A percentile compares a stretch with the other conserved stretches of the same genome.
Evolutionary conservation across 2,888 invertebrate genomes (phyloP).

Genomic region (Miltochrista miniata): DNA sequence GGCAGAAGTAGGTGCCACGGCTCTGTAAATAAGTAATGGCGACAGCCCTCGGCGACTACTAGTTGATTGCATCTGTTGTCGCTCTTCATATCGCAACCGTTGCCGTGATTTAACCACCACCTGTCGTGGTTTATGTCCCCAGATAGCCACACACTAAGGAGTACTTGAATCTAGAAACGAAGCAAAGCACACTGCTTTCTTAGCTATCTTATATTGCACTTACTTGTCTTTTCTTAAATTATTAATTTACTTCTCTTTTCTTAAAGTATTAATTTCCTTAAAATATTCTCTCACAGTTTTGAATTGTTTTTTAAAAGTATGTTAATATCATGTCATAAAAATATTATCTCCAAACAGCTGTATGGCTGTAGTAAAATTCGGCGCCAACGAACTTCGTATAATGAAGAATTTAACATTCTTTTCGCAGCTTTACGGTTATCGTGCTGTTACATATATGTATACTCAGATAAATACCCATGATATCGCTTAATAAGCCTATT

Average conservation of each 20-base stretch:
- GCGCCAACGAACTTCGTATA: conserved; percentile 36
- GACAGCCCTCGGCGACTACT: conserved; percentile 46
- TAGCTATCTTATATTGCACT: conserved; percentile 26
- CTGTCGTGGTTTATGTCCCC: conserved; percentile 66
- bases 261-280: not conserved
- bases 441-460: conserved; percentile 12
- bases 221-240: conserved; percentile 23
- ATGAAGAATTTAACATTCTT: conserved; percentile 32
- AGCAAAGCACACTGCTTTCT: no score
- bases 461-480: conserved; percentile 22
- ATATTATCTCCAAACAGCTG: conserved; percentile 30
- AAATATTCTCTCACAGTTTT: conserved; percentile 23
- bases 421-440: conserved; percentile 33
- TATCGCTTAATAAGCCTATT: conserved; percentile 45
- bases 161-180: conserved; percentile 44
- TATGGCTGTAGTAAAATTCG: conserved; percentile 22
- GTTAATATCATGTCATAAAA: conserved; percentile 36
- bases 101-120: conserved; percentile 67
- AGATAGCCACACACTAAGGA: conserved; percentile 64
- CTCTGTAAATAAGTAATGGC: conserved; percentile 44
- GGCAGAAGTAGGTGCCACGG: conserved; percentile 37
- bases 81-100: conserved; percentile 61
- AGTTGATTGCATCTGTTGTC: conserved; percentile 59
- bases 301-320: conserved; percentile 23
- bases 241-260: conserved; percentile 13